phyloP scores from a whole-genome alignment of 1,140 invertebrate genomes.

The Macrobrachium rosenbergii region DNA sequence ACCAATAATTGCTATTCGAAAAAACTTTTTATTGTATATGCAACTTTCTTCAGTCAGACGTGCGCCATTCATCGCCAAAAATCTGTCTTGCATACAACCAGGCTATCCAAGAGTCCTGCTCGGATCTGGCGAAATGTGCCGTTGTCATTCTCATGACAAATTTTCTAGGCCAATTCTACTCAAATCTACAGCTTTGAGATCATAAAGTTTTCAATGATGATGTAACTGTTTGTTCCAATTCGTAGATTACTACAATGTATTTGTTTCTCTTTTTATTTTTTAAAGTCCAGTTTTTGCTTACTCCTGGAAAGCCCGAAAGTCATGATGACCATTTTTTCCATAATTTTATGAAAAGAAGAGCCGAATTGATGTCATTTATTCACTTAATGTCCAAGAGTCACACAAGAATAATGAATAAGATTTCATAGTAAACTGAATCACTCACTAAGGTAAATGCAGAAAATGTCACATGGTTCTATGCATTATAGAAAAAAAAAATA shows the following conservation, averaged over 20 bases:
- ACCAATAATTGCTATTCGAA: neutral
- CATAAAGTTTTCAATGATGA: slow-evolving; percentile 19
- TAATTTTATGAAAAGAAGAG: too few species aligned
- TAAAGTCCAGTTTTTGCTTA: slow-evolving; percentile 34
- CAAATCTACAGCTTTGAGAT: neutral
- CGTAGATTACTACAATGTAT: slow-evolving; percentile 30
- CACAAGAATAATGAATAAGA: too few species aligned
- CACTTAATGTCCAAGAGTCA: too few species aligned
- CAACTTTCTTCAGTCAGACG: slow-evolving; percentile 47
- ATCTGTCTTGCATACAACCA: slow-evolving; percentile 51
- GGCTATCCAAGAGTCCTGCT: slow-evolving; percentile 61
- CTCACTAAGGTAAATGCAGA: too few species aligned
- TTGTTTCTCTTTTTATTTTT: slow-evolving; percentile 30
- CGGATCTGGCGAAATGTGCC: neutral
- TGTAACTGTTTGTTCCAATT: slow-evolving; percentile 28
- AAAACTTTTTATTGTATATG: neutral
- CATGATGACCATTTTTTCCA: neutral
- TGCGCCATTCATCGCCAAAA: slow-evolving; percentile 40
- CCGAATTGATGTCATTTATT: too few species aligned
- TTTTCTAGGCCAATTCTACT: neutral
- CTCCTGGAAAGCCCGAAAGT: slow-evolving; percentile 60
- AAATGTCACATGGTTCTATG: too few species aligned
- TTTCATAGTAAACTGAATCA: too few species aligned
- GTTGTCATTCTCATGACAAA: neutral
- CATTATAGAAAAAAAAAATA: too few species aligned